A percentile compares a stretch with the other conserved stretches of the same genome.
Conservation (phyloP, 1,140 invertebrate genomes). For the Asbolus verrucosus region DNA sequence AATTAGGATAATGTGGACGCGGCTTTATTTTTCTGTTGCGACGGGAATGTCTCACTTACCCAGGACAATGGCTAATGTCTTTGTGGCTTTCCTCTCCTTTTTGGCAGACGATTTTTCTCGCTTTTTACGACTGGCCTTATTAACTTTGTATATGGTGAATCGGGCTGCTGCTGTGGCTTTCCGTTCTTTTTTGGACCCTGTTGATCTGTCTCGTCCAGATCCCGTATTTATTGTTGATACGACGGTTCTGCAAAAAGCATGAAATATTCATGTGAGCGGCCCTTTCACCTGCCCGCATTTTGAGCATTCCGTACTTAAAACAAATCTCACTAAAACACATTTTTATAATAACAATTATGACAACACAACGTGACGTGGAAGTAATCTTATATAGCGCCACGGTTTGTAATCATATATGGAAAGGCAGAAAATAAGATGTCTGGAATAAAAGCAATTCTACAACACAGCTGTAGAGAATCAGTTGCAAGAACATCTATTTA, state of each 20-base stretch:
- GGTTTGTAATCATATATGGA: too few species aligned
- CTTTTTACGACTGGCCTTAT: conserved; percentile 95
- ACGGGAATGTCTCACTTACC: conserved; percentile 78
- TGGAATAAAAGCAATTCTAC: too few species aligned
- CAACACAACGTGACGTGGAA: too few species aligned
- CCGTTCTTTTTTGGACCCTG: conserved; percentile 75
- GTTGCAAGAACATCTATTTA: too few species aligned
- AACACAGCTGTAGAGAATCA: too few species aligned
- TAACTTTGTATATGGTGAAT: conserved; percentile 92
- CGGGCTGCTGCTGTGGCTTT: conserved; percentile 77
- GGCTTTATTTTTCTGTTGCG: too few species aligned
- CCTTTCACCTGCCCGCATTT: too few species aligned
- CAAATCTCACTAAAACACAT: too few species aligned
- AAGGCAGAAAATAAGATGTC: too few species aligned
- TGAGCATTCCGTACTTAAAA: too few species aligned
- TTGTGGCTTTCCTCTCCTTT: conserved; percentile 98
- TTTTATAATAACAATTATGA: too few species aligned
- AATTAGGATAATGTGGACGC: background rate
- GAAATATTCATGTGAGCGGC: background rate
- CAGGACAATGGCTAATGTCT: conserved; percentile 98
- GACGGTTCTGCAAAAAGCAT: conserved; percentile 66
- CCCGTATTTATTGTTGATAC: conserved; percentile 65
- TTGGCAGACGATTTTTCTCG: conserved; percentile 94
- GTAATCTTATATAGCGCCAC: too few species aligned
- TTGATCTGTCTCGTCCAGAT: conserved; percentile 62